Evolutionary conservation across 2,888 invertebrate species (phyloP).

Genomic region (Drosophila pseudotakahashii): DNA sequence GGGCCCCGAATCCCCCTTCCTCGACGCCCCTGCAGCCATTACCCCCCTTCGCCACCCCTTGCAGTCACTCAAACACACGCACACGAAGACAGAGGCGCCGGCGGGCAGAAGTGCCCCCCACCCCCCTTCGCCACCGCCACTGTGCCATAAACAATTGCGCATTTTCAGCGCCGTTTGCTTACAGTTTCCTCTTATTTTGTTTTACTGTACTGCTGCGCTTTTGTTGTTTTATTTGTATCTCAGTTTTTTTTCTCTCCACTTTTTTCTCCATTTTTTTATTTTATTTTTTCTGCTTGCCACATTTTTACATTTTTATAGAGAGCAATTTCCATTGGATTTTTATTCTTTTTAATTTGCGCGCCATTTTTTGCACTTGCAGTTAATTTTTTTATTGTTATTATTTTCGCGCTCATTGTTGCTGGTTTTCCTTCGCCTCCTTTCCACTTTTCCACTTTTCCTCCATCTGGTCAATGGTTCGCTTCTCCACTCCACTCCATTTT

Average conservation of each 20-base stretch:
- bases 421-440: neutral
- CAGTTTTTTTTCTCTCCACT: constrained; percentile 1
- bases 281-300: constrained; percentile 36
- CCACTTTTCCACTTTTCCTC: neutral
- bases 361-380: constrained; percentile 58
- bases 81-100: constrained; percentile 34
- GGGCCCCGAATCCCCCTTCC: constrained; percentile 29
- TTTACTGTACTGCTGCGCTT: constrained; percentile 23
- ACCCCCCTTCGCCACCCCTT: neutral
- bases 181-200: constrained; percentile 53
- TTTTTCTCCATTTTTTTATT: constrained; percentile 1
- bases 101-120: constrained; percentile 35
- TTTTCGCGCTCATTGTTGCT: constrained; percentile 47
- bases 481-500: neutral
- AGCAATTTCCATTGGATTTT: constrained; percentile 49
- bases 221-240: constrained; percentile 15
- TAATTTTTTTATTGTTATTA: constrained; percentile 49
- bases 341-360: constrained; percentile 74
- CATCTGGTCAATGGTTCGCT: constrained; percentile 62
- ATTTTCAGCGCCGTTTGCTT: constrained; percentile 77
- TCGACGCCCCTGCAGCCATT: constrained; percentile 23
- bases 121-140: neutral
- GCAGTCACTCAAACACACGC: constrained; percentile 20
- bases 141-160: constrained; percentile 75
- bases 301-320: constrained; percentile 58